These are phyloP conservation scores for Oreochromis mossambicus DNA, from an alignment of 2,797 vertebrate species.

Conservation along the genomic window DNA sequence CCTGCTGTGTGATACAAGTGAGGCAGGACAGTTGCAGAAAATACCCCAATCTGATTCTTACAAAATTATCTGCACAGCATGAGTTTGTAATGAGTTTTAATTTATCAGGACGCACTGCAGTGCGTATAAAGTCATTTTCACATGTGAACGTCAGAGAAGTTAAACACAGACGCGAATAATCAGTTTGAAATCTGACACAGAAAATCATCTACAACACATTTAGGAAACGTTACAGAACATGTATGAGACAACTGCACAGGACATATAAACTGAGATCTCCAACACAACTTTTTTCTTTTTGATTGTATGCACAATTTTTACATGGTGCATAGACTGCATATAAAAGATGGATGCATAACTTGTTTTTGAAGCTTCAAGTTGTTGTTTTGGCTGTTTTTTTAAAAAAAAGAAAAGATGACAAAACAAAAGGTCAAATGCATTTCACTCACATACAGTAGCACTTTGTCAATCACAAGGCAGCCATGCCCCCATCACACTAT, in stretches of 20 bases:
- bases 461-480: neutral
- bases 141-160: neutral
- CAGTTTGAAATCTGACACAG: neutral
- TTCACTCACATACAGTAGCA: fast-evolving
- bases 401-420: neutral
- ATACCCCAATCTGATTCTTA: neutral
- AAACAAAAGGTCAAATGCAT: neutral
- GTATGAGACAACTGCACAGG: neutral
- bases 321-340: neutral
- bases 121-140: neutral
- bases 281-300: neutral
- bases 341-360: neutral
- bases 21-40: neutral
- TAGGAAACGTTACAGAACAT: neutral
- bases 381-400: neutral
- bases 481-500: neutral
- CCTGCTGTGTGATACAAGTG: neutral
- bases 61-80: neutral
- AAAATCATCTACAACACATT: neutral
- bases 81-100: neutral
- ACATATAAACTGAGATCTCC: neutral
- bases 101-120: neutral
- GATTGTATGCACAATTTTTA: neutral
- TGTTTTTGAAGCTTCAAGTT: fast-evolving
- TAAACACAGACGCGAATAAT: neutral